Conservation (phyloP, 2,888 invertebrate genomes). For the Idaea biselata region DNA sequence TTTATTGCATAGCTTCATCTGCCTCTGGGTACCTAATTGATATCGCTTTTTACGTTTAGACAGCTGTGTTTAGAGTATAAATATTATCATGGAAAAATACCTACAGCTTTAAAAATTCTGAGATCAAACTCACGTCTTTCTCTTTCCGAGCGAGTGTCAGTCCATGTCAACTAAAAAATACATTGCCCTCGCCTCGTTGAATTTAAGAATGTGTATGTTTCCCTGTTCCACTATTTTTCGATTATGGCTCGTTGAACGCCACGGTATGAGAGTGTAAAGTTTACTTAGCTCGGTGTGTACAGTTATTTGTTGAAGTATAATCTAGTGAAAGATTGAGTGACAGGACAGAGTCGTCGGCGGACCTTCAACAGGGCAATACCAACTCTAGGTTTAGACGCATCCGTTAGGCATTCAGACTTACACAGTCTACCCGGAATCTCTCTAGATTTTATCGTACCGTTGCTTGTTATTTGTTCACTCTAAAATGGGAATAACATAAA, state of each 20-base stretch:
- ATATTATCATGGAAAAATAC: too few species aligned
- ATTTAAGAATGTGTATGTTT: too few species aligned
- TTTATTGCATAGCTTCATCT: constrained; percentile 28
- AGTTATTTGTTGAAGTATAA: constrained; percentile 60
- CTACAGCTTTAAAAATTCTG: too few species aligned
- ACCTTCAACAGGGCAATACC: constrained; percentile 49
- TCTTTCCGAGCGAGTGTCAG: too few species aligned
- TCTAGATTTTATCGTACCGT: constrained; percentile 66
- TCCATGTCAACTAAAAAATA: too few species aligned
- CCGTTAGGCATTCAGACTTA: constrained; percentile 72
- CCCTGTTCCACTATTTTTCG: neutral
- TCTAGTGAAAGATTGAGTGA: constrained; percentile 63
- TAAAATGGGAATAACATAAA: constrained; percentile 36
- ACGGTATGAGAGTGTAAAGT: constrained; percentile 36
- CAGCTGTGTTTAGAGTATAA: neutral
- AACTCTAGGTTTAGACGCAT: constrained; percentile 50
- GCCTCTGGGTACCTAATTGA: constrained; percentile 12
- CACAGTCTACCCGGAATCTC: constrained; percentile 64
- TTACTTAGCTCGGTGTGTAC: constrained; percentile 51
- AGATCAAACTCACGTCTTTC: too few species aligned
- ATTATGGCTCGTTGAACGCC: too few species aligned
- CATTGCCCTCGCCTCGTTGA: too few species aligned
- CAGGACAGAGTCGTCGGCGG: constrained; percentile 49
- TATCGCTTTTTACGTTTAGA: neutral
- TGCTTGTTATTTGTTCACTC: constrained; percentile 52